Evolutionary conservation across 2,888 invertebrate genomes (phyloP).

Genomic region (Sphaeridia pumilis): DNA sequence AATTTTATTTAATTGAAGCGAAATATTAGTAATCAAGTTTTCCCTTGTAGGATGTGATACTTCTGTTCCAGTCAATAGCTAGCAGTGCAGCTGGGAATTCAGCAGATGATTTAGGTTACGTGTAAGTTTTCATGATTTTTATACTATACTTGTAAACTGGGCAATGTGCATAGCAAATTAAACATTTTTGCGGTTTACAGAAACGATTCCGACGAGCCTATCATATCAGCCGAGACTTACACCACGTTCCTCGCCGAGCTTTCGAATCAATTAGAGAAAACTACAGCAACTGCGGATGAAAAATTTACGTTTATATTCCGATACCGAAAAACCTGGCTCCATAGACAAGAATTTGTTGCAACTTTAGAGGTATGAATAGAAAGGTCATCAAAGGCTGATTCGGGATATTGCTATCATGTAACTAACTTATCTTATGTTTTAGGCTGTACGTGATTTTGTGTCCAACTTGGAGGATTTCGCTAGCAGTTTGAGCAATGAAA

Average conservation of each 20-base stretch:
- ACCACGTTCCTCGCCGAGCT: slow-evolving; percentile 28
- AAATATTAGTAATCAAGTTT: background rate
- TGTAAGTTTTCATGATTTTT: slow-evolving; percentile 19
- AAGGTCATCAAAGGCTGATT: too few relatives aligned
- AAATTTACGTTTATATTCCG: slow-evolving; percentile 33
- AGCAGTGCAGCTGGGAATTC: slow-evolving; percentile 28
- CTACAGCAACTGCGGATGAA: slow-evolving; percentile 34
- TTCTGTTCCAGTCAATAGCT: slow-evolving; percentile 34
- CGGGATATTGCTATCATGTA: background rate
- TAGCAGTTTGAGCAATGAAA: slow-evolving; percentile 24
- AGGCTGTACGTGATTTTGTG: slow-evolving; percentile 37
- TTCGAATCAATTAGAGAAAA: slow-evolving; percentile 32
- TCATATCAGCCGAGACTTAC: slow-evolving; percentile 29
- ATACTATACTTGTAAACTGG: background rate
- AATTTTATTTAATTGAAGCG: background rate
- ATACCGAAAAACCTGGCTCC: slow-evolving; percentile 28
- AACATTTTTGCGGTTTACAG: slow-evolving; percentile 10
- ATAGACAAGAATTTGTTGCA: slow-evolving; percentile 27
- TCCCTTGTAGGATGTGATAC: slow-evolving; percentile 25
- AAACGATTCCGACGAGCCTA: slow-evolving; percentile 31
- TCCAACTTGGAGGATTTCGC: slow-evolving; percentile 36
- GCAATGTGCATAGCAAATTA: background rate
- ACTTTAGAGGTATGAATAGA: slow-evolving; percentile 26
- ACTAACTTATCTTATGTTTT: slow-evolving; percentile 2
- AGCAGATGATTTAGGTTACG: slow-evolving; percentile 15